A percentile compares a stretch with the other conserved stretches of the same genome.
These are phyloP conservation scores for Thalassoma bifasciatum DNA, from an alignment of 2,113 vertebrate species.

Conservation along the genomic window DNA sequence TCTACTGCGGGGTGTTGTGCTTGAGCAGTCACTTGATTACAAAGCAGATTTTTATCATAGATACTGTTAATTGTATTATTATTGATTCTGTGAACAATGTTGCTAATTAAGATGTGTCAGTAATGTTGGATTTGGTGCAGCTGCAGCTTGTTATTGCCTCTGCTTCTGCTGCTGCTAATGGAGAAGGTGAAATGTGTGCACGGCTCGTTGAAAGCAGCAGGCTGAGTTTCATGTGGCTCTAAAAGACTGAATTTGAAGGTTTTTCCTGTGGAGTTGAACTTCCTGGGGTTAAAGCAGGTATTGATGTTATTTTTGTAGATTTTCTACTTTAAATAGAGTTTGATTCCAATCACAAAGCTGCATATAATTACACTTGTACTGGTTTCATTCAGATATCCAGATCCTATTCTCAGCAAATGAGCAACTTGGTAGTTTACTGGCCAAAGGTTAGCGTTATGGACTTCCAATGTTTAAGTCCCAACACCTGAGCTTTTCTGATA, in stretches of 20 bases:
- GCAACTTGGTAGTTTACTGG: too few species aligned
- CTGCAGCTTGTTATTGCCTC: background rate
- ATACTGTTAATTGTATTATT: background rate
- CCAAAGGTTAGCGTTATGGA: too few species aligned
- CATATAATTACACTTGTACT: background rate
- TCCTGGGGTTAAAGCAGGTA: background rate
- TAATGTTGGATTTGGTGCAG: background rate
- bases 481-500: too few species aligned
- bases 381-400: background rate
- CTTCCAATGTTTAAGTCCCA: too few species aligned
- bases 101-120: background rate
- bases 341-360: background rate
- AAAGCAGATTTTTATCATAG: background rate
- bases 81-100: background rate
- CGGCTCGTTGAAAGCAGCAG: background rate
- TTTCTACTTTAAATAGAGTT: background rate
- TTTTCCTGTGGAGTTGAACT: conserved; percentile 5
- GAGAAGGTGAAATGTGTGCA: background rate
- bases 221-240: background rate
- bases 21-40: background rate
- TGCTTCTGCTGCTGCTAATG: background rate
- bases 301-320: background rate
- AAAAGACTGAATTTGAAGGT: background rate
- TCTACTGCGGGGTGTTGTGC: background rate
- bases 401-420: too few species aligned